phyloP scores from a whole-genome alignment of 1,140 invertebrate species.

The Coptotermes formosanus region DNA sequence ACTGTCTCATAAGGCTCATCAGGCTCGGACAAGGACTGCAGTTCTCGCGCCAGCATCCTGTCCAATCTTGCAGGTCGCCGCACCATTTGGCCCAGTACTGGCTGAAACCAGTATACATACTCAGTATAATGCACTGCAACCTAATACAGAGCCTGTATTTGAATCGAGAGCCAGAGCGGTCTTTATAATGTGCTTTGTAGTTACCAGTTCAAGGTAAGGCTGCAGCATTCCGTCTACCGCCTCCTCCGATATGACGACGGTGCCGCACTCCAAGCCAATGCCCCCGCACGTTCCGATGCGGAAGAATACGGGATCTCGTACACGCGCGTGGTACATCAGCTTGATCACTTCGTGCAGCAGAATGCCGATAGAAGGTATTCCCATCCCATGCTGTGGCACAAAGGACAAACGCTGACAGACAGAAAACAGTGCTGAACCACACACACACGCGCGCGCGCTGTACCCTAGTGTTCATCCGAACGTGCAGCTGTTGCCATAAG shows the following conservation, averaged over 20 bases:
- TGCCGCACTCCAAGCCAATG: constrained; percentile 69
- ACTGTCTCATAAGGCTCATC: constrained; percentile 85
- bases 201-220: constrained; percentile 63
- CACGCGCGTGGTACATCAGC: constrained; percentile 70
- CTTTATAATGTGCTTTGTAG: constrained; percentile 31
- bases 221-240: constrained; percentile 66
- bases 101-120: constrained; percentile 54
- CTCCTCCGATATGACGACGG: constrained; percentile 69
- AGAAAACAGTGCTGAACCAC: no score
- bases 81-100: constrained; percentile 83
- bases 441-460: no score
- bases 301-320: constrained; percentile 72
- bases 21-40: constrained; percentile 68
- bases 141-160: not conserved
- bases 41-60: constrained; percentile 70
- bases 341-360: constrained; percentile 81
- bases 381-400: constrained; percentile 73
- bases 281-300: constrained; percentile 81
- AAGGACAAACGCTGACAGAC: no score
- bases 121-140: no score
- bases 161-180: no score
- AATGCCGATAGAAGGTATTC: constrained; percentile 75
- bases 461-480: no score
- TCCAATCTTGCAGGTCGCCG: constrained; percentile 81
- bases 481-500: no score